These are phyloP conservation scores for Mustela erminea DNA, from an alignment of 2,797 vertebrate genomes.

Conservation along the genomic window DNA sequence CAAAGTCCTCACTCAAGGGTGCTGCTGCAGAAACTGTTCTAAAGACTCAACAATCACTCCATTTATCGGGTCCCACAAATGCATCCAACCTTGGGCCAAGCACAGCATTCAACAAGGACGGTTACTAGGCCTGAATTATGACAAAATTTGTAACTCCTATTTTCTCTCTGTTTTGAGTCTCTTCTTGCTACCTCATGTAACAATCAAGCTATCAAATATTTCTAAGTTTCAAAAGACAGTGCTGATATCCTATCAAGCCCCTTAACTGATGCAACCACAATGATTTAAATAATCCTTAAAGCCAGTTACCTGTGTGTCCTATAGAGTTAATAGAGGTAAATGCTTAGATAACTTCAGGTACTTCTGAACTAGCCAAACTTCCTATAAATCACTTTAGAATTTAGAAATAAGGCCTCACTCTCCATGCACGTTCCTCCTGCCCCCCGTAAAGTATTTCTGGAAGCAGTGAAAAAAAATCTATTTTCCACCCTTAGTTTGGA, in stretches of 20 bases:
- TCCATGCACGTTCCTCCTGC: neutral
- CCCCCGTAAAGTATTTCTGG: slow-evolving; percentile 70
- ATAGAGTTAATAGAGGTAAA: neutral
- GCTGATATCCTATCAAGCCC: neutral
- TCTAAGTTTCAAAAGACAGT: slow-evolving; percentile 45
- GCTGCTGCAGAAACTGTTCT: neutral
- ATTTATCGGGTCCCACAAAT: neutral
- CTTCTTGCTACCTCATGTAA: neutral
- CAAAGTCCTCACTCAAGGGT: neutral
- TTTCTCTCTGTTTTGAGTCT: neutral
- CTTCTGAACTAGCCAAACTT: slow-evolving; percentile 60
- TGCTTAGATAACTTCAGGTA: neutral
- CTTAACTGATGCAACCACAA: neutral
- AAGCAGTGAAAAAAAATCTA: slow-evolving; percentile 53
- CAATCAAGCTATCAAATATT: neutral
- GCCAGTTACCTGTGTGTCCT: neutral
- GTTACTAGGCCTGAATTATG: too few relatives aligned
- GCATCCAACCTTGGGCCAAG: too few relatives aligned
- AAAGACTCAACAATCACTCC: neutral
- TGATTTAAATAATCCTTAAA: neutral
- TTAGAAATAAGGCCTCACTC: slow-evolving; percentile 38
- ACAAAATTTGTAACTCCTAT: neutral
- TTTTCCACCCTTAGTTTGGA: slow-evolving; percentile 73
- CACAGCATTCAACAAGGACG: neutral
- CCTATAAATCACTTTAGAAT: slow-evolving; percentile 56